phyloP scores from a whole-genome alignment of 2,113 vertebrate species.

The Isurus oxyrinchus region DNA sequence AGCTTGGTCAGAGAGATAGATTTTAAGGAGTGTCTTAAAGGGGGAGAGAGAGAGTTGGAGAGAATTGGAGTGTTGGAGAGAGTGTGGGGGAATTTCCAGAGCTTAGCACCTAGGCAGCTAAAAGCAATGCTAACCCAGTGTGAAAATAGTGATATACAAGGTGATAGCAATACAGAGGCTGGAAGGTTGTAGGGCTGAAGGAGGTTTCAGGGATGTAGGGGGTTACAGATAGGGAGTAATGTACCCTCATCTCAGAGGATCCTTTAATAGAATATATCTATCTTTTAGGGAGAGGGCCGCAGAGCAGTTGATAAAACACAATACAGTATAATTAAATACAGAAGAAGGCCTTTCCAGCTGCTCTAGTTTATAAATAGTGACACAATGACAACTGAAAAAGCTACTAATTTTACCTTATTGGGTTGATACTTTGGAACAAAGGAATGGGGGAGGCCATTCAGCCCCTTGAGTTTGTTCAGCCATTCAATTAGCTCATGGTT shows the following conservation, averaged over 20 bases:
- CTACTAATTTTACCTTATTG: neutral
- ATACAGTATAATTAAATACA: neutral
- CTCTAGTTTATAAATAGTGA: neutral
- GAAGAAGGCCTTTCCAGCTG: neutral
- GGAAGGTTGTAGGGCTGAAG: neutral
- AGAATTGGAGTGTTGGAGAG: neutral
- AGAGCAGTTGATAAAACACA: neutral
- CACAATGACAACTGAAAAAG: neutral
- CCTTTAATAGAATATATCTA: neutral
- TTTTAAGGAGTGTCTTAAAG: neutral
- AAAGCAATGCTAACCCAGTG: neutral
- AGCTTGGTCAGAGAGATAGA: neutral
- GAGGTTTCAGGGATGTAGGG: neutral
- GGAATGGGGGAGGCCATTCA: conserved; percentile 3
- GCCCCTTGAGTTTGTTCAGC: neutral
- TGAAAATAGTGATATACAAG: neutral
- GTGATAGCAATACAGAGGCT: too few relatives aligned
- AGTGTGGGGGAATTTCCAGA: neutral
- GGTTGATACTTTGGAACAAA: neutral
- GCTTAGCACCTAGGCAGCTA: neutral
- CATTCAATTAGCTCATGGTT: neutral
- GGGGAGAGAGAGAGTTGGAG: neutral
- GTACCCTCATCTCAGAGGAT: neutral
- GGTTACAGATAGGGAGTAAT: neutral
- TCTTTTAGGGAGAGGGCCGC: neutral